phyloP scores from a whole-genome alignment of 2,113 vertebrate species.

The Hipposideros armiger region DNA sequence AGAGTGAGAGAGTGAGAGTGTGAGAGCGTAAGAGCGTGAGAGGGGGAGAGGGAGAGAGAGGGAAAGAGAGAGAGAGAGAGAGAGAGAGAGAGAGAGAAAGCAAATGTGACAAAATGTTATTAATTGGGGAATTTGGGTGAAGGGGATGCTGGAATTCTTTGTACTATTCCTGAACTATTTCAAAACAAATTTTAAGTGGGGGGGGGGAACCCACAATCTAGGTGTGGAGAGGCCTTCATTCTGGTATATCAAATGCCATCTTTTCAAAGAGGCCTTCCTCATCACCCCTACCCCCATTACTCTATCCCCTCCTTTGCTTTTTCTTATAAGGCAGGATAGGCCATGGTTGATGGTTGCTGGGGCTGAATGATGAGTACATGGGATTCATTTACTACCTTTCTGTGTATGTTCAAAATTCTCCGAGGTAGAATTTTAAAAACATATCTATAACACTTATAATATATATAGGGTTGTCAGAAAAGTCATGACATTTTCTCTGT shows the following conservation, averaged over 20 bases:
- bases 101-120: not conserved
- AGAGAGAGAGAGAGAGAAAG: not conserved
- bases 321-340: not conserved
- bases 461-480: not conserved
- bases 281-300: not conserved
- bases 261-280: not conserved
- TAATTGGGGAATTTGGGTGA: not conserved
- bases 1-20: no score
- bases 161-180: not conserved
- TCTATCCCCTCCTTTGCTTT: not conserved
- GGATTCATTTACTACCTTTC: conserved; percentile 36
- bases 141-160: not conserved
- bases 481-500: no score
- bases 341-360: not conserved
- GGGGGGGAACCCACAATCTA: not conserved
- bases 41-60: no score
- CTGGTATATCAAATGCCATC: not conserved
- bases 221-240: not conserved
- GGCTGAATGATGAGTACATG: not conserved
- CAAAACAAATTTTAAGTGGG: conserved; percentile 14
- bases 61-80: no score
- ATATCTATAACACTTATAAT: not conserved
- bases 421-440: not conserved
- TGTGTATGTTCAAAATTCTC: not conserved
- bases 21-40: not conserved